Base-by-base conservation (phyloP, 2,797 vertebrate genomes). In the Pseudochromis fuscus region DNA sequence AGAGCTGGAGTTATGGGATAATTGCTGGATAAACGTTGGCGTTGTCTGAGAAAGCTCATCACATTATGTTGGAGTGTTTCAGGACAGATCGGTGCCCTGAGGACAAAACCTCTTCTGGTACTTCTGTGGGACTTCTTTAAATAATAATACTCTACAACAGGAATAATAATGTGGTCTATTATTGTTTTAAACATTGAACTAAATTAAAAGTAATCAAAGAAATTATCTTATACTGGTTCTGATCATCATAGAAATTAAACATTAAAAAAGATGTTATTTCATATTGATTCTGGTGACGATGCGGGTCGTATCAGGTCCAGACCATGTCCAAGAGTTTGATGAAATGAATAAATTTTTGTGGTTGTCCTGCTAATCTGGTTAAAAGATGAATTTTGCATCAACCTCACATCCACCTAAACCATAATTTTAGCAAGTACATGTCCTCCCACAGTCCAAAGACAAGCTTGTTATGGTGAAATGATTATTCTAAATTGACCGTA, bases 1-100 rank as follows among this genome's bases (percentile, higher is more conserved):
- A 62, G n/a, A 8, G 1, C 18, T 38, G 49, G 12, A 25, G 19
- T 63, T 65, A 57, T 40, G 48, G 0, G 33, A 82, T 72, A 77
- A 82, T 79, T 77, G 58, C 23, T 77, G 62, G 60, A 62, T 59
- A 78, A 84, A 79, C 75, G 51, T 18, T 75, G 23, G 6, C 23
- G 5, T 55, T 67, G 73, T 77, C 68, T 77, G 68, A 70, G 23
- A 51, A 19, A 21, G 49, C 16, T 19, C 18, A 42, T 13, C 19
- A 37, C n/a, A n/a, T n/a, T n/a, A n/a, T n/a, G n/a, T n/a, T n/a
- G 16, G 11, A 5, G 46, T 10, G 12, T 3, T 0, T 50, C 46
- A 63, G 38, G 49, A 55, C 33, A 21, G 30, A 40, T 10, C 51
- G 13, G 19, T 61, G 28, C 31, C 19, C 4, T 12, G 4, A 3